Evolutionary conservation across 2,797 vertebrate species (phyloP), one percentile per base, ranked within the genome.

Genomic region (Syngnathus rostellatus): DNA sequence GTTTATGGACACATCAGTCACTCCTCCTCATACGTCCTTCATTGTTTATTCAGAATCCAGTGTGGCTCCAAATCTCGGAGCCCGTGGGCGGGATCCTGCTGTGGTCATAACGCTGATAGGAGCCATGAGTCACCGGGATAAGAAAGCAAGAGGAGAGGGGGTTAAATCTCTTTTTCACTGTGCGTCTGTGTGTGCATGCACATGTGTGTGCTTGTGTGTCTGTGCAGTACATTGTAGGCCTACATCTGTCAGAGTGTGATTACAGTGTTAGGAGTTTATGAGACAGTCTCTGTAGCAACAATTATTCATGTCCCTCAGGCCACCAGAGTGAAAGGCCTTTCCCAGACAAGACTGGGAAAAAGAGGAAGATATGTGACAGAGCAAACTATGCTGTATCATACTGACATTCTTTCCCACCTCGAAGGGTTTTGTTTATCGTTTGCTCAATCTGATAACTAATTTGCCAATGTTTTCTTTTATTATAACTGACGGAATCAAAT

Each of bases 231-330:
- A 65, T 77, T 62, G 77, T 63, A 73, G 74, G 74, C 71, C 73
- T 80, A 73, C 81, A 78, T 87, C 83, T 83, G 84, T 83, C 80
- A 82, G 71, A 80, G 83, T 76, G 78, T 81, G 84, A 86, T 85
- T 82, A 82, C 82, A 83, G 79, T 68, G 77, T 79, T 71, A 68
- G 65, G 70, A 82, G 80, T 86, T 84, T 82, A 82, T 87, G 74
- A 85, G 85, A 80, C 81, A 79, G 78, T 74, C 77, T 81, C 80
- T 83, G 80, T 83, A 85, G 83, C 80, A 84, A 86, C 81, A 86
- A 74, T 83, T 84, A 84, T 83, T 83, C 82, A 80, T 73, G 77
- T 85, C 82, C 85, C 80, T 75, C 59, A 85, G 80, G 84, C 80
- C 82, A 82, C 70, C 46, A 51, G 71, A 85, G 73, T 79, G 74